Percentiles rank a stretch among this genome's conserved stretches.
These are phyloP conservation scores for Bursaphelenchus okinawaensis DNA, from an alignment of 2,888 invertebrate genomes.

Conservation along the genomic window DNA sequence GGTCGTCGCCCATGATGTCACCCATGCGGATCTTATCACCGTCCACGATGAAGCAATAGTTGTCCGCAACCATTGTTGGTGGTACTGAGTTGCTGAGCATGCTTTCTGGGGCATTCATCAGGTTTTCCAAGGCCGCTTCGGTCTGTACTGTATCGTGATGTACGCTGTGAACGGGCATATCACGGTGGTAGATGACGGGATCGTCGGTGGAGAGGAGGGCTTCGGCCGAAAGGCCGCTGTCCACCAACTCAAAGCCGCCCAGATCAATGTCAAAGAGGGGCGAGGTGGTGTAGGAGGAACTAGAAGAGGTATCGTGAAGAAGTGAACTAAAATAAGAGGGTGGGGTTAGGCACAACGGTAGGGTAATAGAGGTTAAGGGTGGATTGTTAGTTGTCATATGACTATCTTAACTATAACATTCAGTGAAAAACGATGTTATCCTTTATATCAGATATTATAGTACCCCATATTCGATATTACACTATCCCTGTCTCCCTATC, in stretches of 20 bases:
- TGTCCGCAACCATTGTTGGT: conserved; percentile 55
- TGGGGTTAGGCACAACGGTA: not conserved
- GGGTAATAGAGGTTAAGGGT: too few relatives aligned
- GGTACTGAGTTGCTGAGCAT: conserved; percentile 52
- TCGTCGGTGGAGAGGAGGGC: conserved; percentile 50
- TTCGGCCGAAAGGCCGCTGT: conserved; percentile 50
- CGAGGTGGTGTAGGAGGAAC: conserved; percentile 36
- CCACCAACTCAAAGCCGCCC: conserved; percentile 54
- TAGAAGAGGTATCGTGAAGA: conserved; percentile 31
- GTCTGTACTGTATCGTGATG: conserved; percentile 58
- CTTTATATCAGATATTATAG: too few relatives aligned
- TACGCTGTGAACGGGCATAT: conserved; percentile 56
- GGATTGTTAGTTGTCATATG: too few relatives aligned
- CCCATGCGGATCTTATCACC: conserved; percentile 54
- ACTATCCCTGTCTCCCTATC: too few relatives aligned
- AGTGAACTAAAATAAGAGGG: conserved; percentile 23
- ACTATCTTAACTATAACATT: not conserved
- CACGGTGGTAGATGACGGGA: conserved; percentile 46
- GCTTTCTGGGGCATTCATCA: conserved; percentile 54
- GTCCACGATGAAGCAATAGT: conserved; percentile 58
- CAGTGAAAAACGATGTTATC: too few relatives aligned
- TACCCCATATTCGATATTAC: too few relatives aligned
- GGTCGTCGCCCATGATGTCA: conserved; percentile 55
- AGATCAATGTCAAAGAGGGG: conserved; percentile 49
- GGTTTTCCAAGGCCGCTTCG: conserved; percentile 55